Percentiles rank a stretch among this genome's conserved stretches.
These are phyloP conservation scores for Alviniconcha strummeri DNA, from an alignment of 2,888 invertebrate species.

Conservation along the genomic window DNA sequence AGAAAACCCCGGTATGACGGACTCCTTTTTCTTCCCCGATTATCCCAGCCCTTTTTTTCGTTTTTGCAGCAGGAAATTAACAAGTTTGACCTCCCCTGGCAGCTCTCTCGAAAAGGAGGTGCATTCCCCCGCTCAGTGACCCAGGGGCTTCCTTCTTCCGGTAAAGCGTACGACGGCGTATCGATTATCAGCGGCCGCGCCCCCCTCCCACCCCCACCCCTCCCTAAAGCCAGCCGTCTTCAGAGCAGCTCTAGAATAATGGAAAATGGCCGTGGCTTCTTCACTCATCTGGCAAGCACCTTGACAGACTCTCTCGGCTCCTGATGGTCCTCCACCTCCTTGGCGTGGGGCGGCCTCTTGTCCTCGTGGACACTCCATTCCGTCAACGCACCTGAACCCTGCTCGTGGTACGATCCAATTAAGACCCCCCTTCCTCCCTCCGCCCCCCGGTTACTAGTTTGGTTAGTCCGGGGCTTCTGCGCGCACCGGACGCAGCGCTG, in stretches of 20 bases:
- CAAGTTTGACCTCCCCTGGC: conserved; percentile 39
- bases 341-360: conserved; percentile 16
- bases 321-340: conserved; percentile 23
- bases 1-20: conserved; percentile 27
- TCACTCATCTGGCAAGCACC: conserved; percentile 6
- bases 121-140: conserved; percentile 28
- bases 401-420: conserved; percentile 9
- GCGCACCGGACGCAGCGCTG: too few species aligned
- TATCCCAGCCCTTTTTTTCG: conserved; percentile 33
- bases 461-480: too few species aligned
- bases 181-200: conserved; percentile 29
- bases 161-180: conserved; percentile 20
- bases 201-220: neutral
- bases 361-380: conserved; percentile 20
- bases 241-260: conserved; percentile 27
- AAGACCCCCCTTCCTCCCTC: neutral
- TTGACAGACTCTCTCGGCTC: neutral
- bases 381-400: conserved; percentile 22
- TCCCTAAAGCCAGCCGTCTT: neutral
- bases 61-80: conserved; percentile 42
- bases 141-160: conserved; percentile 38
- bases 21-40: conserved; percentile 30
- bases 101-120: conserved; percentile 35
- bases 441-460: too few species aligned
- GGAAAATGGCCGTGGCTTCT: conserved; percentile 16